Evolutionary conservation across 2,113 vertebrate genomes (phyloP).

Genomic region (Barbus barbus): DNA sequence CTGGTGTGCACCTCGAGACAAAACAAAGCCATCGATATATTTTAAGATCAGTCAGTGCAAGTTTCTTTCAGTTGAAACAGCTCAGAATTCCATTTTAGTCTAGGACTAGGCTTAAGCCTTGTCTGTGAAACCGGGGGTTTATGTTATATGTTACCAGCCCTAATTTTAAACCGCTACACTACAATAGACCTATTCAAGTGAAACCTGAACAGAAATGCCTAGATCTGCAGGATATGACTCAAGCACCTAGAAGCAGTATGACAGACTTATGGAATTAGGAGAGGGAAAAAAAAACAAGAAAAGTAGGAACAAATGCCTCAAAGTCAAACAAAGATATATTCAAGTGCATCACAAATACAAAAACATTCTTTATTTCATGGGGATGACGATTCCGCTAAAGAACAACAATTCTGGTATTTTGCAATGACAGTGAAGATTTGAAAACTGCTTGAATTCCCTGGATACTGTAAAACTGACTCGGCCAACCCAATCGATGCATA

Average conservation of each 20-base stretch:
- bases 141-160: too few species aligned
- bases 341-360: conserved; percentile 8
- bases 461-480: not conserved
- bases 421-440: not conserved
- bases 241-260: not conserved
- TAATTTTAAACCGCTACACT: not conserved
- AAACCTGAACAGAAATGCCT: not conserved
- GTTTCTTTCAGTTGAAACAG: too few species aligned
- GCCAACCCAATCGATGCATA: conserved; percentile 4
- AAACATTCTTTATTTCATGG: conserved; percentile 48
- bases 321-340: not conserved
- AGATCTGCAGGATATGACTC: conserved; percentile 18
- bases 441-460: conserved; percentile 44
- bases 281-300: not conserved
- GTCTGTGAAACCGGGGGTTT: too few species aligned
- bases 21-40: too few species aligned
- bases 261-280: not conserved
- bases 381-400: conserved; percentile 2
- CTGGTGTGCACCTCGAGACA: too few species aligned
- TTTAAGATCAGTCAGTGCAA: too few species aligned
- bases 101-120: too few species aligned
- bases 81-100: too few species aligned
- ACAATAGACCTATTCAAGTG: not conserved
- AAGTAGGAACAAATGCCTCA: not conserved
- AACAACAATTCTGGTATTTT: conserved; percentile 33